Conservation (phyloP, 1,140 invertebrate species). For the Heliconius congener region DNA sequence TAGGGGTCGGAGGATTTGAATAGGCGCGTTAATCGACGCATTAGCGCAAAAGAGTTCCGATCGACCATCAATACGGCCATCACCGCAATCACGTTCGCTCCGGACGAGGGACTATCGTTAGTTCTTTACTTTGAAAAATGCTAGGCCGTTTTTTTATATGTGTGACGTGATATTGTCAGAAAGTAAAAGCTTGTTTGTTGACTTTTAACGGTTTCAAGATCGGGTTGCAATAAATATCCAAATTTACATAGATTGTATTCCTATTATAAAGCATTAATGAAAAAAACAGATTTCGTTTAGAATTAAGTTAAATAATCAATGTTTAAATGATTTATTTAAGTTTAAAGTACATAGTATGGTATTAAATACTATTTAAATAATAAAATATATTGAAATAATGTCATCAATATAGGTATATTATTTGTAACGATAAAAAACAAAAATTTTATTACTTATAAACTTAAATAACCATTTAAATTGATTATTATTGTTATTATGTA, state of each 20-base stretch:
- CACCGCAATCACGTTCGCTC: conserved; percentile 63
- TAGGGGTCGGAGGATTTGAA: conserved; percentile 34
- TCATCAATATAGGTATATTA: no score
- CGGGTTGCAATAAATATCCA: not conserved
- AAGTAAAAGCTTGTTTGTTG: not conserved
- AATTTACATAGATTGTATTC: not conserved
- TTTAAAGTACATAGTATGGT: no score
- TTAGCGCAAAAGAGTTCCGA: conserved; percentile 48
- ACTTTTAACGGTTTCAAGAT: not conserved
- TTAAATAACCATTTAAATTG: no score
- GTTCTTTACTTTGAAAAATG: conserved; percentile 47
- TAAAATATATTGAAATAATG: no score
- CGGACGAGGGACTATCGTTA: conserved; percentile 47
- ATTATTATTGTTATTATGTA: not conserved
- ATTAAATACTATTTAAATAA: no score
- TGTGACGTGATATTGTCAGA: not conserved
- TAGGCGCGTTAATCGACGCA: conserved; percentile 47
- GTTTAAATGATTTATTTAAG: no score
- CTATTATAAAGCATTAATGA: no score
- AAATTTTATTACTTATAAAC: no score
- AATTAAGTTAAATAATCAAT: no score
- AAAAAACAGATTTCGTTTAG: no score
- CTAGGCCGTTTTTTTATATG: conserved; percentile 9
- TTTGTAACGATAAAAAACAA: no score
- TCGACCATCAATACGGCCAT: conserved; percentile 54